Base-by-base conservation (phyloP, 2,797 vertebrate species). In the Crax fasciolata region DNA sequence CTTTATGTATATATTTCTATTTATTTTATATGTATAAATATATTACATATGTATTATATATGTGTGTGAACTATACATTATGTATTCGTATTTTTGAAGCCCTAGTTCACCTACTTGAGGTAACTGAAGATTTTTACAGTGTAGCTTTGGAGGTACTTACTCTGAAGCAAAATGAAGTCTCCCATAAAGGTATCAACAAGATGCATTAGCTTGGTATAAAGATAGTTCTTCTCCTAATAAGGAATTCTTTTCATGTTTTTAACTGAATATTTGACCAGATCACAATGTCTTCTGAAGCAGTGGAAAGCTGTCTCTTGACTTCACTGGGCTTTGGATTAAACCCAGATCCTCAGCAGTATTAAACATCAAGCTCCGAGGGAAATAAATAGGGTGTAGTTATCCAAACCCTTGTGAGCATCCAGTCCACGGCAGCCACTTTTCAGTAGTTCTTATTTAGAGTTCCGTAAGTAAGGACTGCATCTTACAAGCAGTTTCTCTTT, bases 291-390 rank as follows among this genome's bases (percentile, higher is more conserved):
- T 90, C 41, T 48, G 57, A 71, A 94, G 38, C 28, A 73, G 25
- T 43, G 23, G 54, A 49, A 94, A 25, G 49, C 25, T 82, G 30
- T 91, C 43, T 18, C 52, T 88, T 94, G 66, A 73, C 30, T 82
- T 75, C 77, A 77, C 41, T 6, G 81, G 83, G 67, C 32, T 76
- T 72, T 90, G 44, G 32, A 77, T 84, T 89, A 92, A 88, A 88
- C 23, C 4, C 21, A 74, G 18, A 51, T 83, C 32, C 17, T 85
- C 59, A 2, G 0, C 30, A 52, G 24, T 74, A 49, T 74, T 74
- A 92, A 87, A 52, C 68, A 15, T 57, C 38, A 76, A 49, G 62
- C 59, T 93, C 57, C 41, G 80, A 68, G 71, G 65, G 44, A 93
- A 91, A 48, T 82, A 82, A 88, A 51, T 9, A 39, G 46, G n/a